phyloP scores from a whole-genome alignment of 1,140 invertebrate genomes.

The Apis laboriosa region DNA sequence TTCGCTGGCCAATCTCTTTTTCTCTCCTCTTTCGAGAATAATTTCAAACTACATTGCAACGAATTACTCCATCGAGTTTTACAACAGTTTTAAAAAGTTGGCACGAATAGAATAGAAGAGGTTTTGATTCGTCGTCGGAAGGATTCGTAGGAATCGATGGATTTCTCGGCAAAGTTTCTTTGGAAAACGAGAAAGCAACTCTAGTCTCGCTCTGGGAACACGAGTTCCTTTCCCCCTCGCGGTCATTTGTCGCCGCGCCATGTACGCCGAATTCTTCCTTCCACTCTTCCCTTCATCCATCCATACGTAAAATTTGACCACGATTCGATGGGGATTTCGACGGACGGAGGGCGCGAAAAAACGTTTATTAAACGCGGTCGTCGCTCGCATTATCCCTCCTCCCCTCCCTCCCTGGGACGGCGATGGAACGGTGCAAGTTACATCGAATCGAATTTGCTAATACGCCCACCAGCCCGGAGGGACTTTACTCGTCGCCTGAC shows the following conservation, averaged over 20 bases:
- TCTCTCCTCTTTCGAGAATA: slow-evolving; percentile 1
- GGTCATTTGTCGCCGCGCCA: too few relatives aligned
- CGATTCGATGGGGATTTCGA: too few relatives aligned
- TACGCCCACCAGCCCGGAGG: slow-evolving; percentile 23
- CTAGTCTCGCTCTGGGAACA: slow-evolving; percentile 19
- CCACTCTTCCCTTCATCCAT: too few relatives aligned
- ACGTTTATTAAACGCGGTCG: slow-evolving; percentile 40
- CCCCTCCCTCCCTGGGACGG: too few relatives aligned
- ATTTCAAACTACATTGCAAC: slow-evolving; percentile 16
- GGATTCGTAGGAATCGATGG: slow-evolving; percentile 47
- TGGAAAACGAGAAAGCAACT: slow-evolving; percentile 25
- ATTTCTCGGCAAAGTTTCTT: slow-evolving; percentile 11
- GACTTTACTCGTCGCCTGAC: slow-evolving; percentile 36
- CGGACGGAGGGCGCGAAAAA: background rate
- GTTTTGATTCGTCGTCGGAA: slow-evolving; percentile 39
- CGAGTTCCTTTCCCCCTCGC: background rate
- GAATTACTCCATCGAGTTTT: slow-evolving; percentile 53
- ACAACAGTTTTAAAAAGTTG: slow-evolving; percentile 47
- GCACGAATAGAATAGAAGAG: background rate
- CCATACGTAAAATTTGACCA: too few relatives aligned
- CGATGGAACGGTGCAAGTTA: slow-evolving; percentile 33
- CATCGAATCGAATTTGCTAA: slow-evolving; percentile 63
- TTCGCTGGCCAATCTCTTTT: too few relatives aligned
- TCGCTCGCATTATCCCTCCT: slow-evolving; percentile 24
- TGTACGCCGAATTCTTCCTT: too few relatives aligned